phyloP scores from a whole-genome alignment of 1,140 invertebrate species.

The Psix sp. region DNA sequence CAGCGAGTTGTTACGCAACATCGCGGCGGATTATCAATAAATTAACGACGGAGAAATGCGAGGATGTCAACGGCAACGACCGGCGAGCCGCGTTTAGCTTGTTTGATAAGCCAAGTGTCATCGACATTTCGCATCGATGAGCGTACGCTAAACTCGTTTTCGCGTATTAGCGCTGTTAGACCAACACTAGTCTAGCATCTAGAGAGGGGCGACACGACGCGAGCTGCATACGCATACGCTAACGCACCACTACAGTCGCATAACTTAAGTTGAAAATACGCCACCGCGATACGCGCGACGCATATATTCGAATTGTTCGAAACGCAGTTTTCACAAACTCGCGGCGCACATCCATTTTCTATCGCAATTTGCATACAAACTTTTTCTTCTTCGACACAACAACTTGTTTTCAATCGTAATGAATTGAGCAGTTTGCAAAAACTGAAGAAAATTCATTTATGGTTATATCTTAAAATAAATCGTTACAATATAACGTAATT shows the following conservation, averaged over 20 bases:
- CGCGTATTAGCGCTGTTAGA: conserved; percentile 43
- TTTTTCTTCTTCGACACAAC: too few species aligned
- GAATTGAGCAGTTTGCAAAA: too few species aligned
- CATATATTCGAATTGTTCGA: conserved; percentile 19
- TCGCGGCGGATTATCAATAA: conserved; percentile 36
- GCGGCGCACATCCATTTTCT: conserved; percentile 4
- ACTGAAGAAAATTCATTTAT: too few species aligned
- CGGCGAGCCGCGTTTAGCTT: conserved; percentile 29
- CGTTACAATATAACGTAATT: too few species aligned
- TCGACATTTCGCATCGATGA: conserved; percentile 49
- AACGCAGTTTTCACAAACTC: too few species aligned
- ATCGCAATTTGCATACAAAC: conserved; percentile 2
- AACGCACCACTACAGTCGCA: conserved; percentile 10
- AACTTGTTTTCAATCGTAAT: too few species aligned
- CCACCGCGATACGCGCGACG: conserved; percentile 9
- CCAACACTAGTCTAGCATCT: conserved; percentile 29
- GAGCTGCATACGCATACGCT: conserved; percentile 26
- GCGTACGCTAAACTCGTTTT: conserved; percentile 39
- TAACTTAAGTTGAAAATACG: not conserved
- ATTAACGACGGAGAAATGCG: conserved; percentile 27
- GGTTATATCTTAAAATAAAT: too few species aligned
- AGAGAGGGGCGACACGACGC: conserved; percentile 18
- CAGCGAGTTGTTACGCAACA: too few species aligned
- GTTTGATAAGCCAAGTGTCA: conserved; percentile 54
- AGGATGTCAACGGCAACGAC: conserved; percentile 39